Percentiles rank a stretch among this genome's conserved stretches.
Conservation (phyloP, 2,797 vertebrate species). For the Amphiprion clarkii region DNA sequence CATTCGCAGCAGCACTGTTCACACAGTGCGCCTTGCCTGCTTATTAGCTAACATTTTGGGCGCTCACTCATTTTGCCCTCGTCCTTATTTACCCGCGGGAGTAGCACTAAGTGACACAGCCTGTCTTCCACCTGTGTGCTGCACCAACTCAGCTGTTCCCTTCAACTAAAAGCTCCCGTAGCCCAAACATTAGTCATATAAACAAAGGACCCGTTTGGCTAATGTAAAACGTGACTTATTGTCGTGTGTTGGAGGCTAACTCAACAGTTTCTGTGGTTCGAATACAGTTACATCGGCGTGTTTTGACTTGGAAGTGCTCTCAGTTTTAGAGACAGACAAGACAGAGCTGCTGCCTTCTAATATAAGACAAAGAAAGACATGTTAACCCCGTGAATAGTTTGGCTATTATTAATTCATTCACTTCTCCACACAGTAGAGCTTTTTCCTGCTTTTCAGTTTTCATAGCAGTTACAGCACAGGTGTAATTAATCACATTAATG, state of each 20-base stretch:
- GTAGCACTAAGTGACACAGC: background rate
- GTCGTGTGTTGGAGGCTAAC: background rate
- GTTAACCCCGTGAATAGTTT: background rate
- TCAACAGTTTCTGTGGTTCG: background rate
- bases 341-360: conserved; percentile 33
- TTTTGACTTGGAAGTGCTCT: background rate
- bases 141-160: conserved; percentile 20
- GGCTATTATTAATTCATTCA: background rate
- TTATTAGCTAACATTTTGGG: conserved; percentile 48
- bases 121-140: conserved; percentile 63
- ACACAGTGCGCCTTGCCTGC: conserved; percentile 16
- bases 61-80: background rate
- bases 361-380: background rate
- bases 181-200: background rate
- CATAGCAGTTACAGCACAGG: background rate
- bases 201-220: background rate
- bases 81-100: conserved; percentile 21
- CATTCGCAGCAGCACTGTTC: conserved; percentile 49
- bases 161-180: conserved; percentile 12
- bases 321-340: background rate
- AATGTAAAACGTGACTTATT: background rate
- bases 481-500: conserved; percentile 33
- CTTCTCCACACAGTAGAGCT: background rate
- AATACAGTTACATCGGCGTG: background rate
- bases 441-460: background rate